phyloP scores from a whole-genome alignment of 1,140 invertebrate species.

The Samia ricini region DNA sequence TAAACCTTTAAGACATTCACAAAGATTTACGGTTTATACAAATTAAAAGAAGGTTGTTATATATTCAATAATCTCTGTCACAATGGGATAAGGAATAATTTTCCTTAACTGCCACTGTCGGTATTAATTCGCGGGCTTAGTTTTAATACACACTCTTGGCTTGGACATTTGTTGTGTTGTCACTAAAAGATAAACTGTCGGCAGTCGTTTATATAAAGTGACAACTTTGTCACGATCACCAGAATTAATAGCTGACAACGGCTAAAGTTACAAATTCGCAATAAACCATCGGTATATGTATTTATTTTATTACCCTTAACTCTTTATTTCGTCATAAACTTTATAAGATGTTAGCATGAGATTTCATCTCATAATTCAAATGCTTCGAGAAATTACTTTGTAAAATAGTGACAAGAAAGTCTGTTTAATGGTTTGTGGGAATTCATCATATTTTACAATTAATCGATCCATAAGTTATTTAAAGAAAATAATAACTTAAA shows the following conservation, averaged over 20 bases:
- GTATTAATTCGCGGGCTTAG: conserved; percentile 23
- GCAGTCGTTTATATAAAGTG: conserved; percentile 45
- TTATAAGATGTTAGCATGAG: conserved; percentile 1
- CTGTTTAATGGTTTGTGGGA: background rate
- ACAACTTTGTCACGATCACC: conserved; percentile 48
- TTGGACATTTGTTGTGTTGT: conserved; percentile 56
- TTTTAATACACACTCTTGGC: conserved; percentile 44
- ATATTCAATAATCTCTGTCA: conserved; percentile 8
- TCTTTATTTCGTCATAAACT: background rate
- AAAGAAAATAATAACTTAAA: too few species aligned
- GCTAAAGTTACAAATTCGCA: conserved; percentile 11
- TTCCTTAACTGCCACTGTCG: conserved; percentile 11
- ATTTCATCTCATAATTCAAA: background rate
- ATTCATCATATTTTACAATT: too few species aligned
- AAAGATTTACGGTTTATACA: conserved; percentile 27
- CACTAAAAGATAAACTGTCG: conserved; percentile 59
- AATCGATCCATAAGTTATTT: too few species aligned
- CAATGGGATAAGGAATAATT: conserved; percentile 14
- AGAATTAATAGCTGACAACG: conserved; percentile 21
- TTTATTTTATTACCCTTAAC: conserved; percentile 5
- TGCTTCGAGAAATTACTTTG: background rate
- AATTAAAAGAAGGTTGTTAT: background rate
- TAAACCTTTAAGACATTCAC: conserved; percentile 26
- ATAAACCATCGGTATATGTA: conserved; percentile 3
- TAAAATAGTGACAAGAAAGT: background rate